Base-by-base conservation (phyloP, 2,888 invertebrate genomes). In the Hyppa rectilinea region DNA sequence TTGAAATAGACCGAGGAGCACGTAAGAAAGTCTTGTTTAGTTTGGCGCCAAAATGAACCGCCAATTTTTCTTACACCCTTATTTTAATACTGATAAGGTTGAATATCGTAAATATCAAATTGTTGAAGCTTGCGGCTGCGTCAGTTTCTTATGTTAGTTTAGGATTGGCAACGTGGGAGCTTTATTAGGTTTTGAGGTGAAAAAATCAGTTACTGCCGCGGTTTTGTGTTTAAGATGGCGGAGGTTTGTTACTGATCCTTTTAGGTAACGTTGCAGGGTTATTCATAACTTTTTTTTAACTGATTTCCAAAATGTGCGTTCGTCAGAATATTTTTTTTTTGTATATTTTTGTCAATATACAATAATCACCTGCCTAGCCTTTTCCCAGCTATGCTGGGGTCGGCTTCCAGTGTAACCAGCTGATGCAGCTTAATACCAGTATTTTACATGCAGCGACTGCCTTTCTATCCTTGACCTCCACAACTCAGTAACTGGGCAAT, bases 1-100 rank as follows among this genome's bases (percentile, higher is more conserved):
- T 87, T 84, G 87, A 86, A 88, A 89, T 87, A 86, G 86, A 88
- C 86, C 87, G 85, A 76, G 78, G 78, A 83, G 85, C 87, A 90
- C 87, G 85, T 84, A 87, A 85, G 87, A 82, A 87, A 87, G 81
- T 77, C 87, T 86, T 87, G 81, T 87, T 87, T 86, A 87, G 80
- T 82, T 88, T 82, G 80, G 68, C 78, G 52, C 70, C 75, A 74
- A 83, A 81, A 75, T 74, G 61, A 71, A 63, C 67, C 67, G 69
- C 64, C 71, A 66, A 68, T 53, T 59, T 50, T 50, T 70, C 12
- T 10, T 49, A 69, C 70, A 67, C 40, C 81, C 76, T 85, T 90
- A 84, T 85, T 60, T 4, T 55, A 2, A 49, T 3, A 14, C 5
- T 0, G 0, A 52, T 85, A 91, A 77, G 80, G 86, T 86, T 79